Evolutionary conservation across 2,113 vertebrate genomes (phyloP).

Genomic region (Ciconia stormi): DNA sequence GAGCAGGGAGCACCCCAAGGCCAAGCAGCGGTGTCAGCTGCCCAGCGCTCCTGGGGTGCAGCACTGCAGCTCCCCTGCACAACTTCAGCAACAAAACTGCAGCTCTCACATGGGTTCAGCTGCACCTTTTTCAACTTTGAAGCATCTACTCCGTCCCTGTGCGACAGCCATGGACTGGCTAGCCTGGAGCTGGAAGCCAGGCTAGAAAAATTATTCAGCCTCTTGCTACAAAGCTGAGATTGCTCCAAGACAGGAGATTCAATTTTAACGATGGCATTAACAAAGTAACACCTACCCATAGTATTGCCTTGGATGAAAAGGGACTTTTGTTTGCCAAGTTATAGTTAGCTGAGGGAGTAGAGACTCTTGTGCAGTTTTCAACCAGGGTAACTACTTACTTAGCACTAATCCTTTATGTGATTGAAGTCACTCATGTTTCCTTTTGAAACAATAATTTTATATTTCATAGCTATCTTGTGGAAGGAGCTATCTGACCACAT

Average conservation of each 20-base stretch:
- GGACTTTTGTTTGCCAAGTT: neutral
- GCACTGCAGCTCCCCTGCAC: neutral
- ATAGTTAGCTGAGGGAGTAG: neutral
- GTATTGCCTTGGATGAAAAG: neutral
- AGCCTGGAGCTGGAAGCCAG: neutral
- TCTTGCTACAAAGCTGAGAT: neutral
- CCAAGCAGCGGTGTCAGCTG: neutral
- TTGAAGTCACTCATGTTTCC: neutral
- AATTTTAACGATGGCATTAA: neutral
- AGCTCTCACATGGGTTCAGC: neutral
- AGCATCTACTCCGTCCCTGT: neutral
- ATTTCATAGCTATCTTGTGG: neutral
- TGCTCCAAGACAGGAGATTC: neutral
- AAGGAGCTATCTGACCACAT: neutral
- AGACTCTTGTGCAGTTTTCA: neutral
- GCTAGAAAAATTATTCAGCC: neutral
- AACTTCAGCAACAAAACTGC: neutral
- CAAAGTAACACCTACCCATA: neutral
- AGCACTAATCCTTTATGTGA: neutral
- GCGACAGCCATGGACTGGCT: neutral
- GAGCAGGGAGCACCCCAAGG: neutral
- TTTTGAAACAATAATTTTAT: neutral
- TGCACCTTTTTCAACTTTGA: neutral
- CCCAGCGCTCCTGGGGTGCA: rapidly evolving
- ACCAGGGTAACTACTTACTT: neutral